Base-by-base conservation (phyloP, 1,140 invertebrate genomes). In the Micrasema minimum region DNA sequence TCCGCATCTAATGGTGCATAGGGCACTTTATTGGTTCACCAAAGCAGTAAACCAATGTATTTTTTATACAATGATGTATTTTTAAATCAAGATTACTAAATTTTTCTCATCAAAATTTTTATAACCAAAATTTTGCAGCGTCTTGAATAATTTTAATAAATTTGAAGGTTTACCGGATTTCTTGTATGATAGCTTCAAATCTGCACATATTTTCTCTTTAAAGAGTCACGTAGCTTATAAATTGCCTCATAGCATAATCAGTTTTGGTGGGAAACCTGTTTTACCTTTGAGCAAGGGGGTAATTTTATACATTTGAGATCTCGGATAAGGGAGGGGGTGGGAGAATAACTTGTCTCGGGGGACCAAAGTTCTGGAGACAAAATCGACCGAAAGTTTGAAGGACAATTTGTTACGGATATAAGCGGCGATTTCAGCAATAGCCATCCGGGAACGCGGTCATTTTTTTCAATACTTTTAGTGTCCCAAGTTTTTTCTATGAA, bases 331-430 rank as follows among this genome's bases (percentile, higher is more conserved):
- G 59, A 69, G 18, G 55, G 31, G 55, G n/a, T 22, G 12, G 26
- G 55, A 61, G 59, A 69, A n/a, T 59, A 69, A 69, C 20, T 41
- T 38, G 66, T 46, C 66, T 41, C 67, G 31, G 0, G 67, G 46
- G 67, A 53, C 18, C 9, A 62, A 69, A 62, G 14, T 69, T 69
- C 10, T 23, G 48, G 51, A 67, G 12, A 57, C 51, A 69, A 69
- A 69, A 64, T 38, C 55, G 57, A 69, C 55, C 67, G 11, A 22
- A 57, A 62, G 41, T 62, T 62, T 62, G 43, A 64, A 69, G 55
- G 67, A 62, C 48, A 62, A 69, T 69, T 69, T 69, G 67, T 62
- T 62, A 43, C 14, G 57, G 22, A 69, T 48, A 69, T 69, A 64
- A 64, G 45, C 43, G 59, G 14, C 59, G 37, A 26, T 6, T 20